Evolutionary conservation across 2,797 vertebrate species (phyloP), one percentile per base, ranked within the genome.

Genomic region (Graptemys geographica): DNA sequence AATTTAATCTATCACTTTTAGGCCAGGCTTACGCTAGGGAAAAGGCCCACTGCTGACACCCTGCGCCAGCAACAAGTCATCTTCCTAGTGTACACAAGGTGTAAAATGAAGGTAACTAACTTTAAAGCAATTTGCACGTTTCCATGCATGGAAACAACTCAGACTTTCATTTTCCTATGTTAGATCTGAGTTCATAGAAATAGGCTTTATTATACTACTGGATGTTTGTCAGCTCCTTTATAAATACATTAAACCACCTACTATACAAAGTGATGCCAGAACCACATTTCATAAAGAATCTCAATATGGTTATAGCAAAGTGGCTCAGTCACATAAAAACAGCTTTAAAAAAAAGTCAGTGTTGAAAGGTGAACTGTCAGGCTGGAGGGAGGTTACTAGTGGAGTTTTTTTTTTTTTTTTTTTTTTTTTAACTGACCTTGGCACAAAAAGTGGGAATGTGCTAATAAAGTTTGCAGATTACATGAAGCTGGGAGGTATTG

Each of bases 131-230:
- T 57, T 21, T 41, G 41, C 8, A 3, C 1, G 2, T 85, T 88
- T 88, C 65, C 62, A 76, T 11, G 41, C 41, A 47, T 41, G 44
- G 5, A 59, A 90, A 93, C 28, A 51, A 83, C n/a, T 3, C 76
- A 86, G 51, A 86, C 12, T 37, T 92, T 52, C 84, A 57, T 47
- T 91, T 78, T 13, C 33, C 78, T 87, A 72, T 81, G 79, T 57
- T 79, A 0, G 4, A 8, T 12, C 69, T 47, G 57, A 44, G n/a
- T 27, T 81, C 83, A 59, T 1, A n/a, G 10, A 74, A 88, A 21
- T 9, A 84, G 47, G 82, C 31, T 47, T 25, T 49, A 49, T 18
- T 18, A 76, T 28, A 76, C 37, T 72, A 78, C 44, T 8, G 13
- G 27, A 78, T 49, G 27, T 49, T 49, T 49, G 44, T 49, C 74